Conservation (phyloP, 2,113 vertebrate genomes). For the Mirounga angustirostris region DNA sequence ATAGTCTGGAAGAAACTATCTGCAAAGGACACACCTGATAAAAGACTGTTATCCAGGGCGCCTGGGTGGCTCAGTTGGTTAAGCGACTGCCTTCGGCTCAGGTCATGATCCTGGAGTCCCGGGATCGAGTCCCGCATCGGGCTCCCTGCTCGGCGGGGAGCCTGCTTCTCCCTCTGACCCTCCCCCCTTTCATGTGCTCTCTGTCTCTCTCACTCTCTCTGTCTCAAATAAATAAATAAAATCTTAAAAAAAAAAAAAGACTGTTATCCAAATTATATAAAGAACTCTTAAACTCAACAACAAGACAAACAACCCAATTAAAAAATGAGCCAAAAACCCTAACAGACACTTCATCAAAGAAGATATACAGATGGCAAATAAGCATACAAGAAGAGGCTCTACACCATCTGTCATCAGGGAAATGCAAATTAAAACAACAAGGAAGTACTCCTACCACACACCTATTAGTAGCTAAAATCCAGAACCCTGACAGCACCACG, state of each 20-base stretch:
- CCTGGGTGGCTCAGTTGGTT: no score
- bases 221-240: no score
- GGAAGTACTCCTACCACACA: not conserved
- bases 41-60: not conserved
- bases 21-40: not conserved
- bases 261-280: not conserved
- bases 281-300: not conserved
- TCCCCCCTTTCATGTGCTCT: no score
- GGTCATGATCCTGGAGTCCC: no score
- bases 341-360: not conserved
- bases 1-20: not conserved
- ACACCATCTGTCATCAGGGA: not conserved
- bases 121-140: no score
- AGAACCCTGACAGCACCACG: not conserved
- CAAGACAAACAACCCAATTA: not conserved
- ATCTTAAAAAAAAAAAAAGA: not conserved
- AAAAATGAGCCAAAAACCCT: not conserved
- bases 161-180: no score
- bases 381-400: not conserved
- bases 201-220: no score
- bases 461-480: not conserved
- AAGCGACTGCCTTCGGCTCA: no score
- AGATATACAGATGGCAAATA: not conserved
- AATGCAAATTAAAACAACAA: not conserved
- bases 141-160: no score